Conservation (phyloP, 2,113 vertebrate species). For the Coracopsis vasa region DNA sequence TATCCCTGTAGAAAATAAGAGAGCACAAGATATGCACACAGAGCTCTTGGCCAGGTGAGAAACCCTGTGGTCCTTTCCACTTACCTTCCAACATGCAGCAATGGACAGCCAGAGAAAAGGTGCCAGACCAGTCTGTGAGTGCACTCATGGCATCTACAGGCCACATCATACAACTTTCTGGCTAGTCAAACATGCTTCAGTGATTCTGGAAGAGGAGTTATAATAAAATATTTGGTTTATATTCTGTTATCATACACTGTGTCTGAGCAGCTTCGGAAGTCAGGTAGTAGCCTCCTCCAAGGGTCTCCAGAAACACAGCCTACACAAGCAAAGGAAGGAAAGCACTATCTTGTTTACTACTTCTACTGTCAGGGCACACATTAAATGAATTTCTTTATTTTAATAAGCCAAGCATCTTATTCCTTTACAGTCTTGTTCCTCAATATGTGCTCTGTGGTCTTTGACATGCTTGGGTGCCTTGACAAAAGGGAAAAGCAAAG, state of each 20-base stretch:
- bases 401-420: background rate
- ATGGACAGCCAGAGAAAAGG: background rate
- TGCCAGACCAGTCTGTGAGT: background rate
- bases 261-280: background rate
- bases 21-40: background rate
- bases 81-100: background rate
- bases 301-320: background rate
- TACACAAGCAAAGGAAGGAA: background rate
- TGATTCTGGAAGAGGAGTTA: background rate
- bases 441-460: background rate
- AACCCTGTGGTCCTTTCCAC: background rate
- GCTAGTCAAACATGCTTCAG: background rate
- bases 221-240: background rate
- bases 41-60: background rate
- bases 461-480: background rate
- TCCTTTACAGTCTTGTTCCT: background rate
- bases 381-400: background rate
- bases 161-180: background rate
- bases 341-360: background rate
- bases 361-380: background rate
- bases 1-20: background rate
- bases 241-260: accelerated
- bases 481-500: background rate
- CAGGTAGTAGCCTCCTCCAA: background rate
- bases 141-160: background rate